Conservation (phyloP, 2,888 invertebrate genomes). For the Deilephila elpenor region DNA sequence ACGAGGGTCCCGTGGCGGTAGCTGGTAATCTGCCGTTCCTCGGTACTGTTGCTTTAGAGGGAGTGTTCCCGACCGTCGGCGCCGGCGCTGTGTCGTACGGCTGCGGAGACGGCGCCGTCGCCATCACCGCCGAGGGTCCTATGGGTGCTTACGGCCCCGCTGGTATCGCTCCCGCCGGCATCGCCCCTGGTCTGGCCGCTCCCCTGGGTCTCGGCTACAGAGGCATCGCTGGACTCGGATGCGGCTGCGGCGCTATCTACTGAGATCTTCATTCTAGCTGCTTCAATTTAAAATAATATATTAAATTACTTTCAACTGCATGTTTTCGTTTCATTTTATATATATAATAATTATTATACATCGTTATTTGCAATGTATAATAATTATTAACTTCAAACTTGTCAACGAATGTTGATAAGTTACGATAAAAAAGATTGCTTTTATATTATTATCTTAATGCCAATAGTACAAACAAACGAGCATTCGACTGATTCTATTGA, state of each 20-base stretch:
- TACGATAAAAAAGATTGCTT: too few species aligned
- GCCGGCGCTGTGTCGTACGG: conserved; percentile 46
- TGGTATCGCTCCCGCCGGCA: conserved; percentile 21
- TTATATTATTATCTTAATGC: too few species aligned
- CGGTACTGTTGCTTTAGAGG: conserved; percentile 49
- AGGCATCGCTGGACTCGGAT: conserved; percentile 35
- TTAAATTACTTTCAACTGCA: conserved; percentile 1
- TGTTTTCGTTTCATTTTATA: neutral
- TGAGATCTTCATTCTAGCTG: conserved; percentile 10
- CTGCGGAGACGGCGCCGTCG: conserved; percentile 46
- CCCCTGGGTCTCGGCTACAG: conserved; percentile 31
- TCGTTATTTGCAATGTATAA: too few species aligned
- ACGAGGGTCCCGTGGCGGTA: conserved; percentile 45
- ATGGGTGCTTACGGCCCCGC: conserved; percentile 21
- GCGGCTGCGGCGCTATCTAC: conserved; percentile 32
- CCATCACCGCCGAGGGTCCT: conserved; percentile 35
- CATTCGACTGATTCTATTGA: too few species aligned
- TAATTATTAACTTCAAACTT: too few species aligned
- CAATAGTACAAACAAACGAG: too few species aligned
- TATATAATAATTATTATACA: too few species aligned
- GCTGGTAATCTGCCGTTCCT: conserved; percentile 54
- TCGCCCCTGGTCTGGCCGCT: conserved; percentile 27
- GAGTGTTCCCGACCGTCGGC: conserved; percentile 48
- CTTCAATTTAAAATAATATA: neutral
- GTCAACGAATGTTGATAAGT: too few species aligned